phyloP scores from a whole-genome alignment of 2,888 invertebrate species.

The Crioceris asparagi region DNA sequence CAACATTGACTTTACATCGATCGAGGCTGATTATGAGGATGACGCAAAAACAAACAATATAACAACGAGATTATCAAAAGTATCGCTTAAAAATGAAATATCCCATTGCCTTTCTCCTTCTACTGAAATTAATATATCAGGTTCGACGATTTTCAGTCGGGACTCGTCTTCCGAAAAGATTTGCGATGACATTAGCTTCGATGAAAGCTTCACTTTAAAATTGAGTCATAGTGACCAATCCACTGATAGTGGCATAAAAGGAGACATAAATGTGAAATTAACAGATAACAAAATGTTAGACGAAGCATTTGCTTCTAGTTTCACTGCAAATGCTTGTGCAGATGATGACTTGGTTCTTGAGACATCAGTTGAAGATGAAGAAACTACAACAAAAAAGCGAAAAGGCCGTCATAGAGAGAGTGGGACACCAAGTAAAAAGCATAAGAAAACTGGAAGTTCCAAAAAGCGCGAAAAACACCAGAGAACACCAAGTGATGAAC shows the following conservation, averaged over 20 bases:
- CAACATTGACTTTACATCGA: too few relatives aligned
- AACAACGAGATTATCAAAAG: too few relatives aligned
- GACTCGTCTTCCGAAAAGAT: slow-evolving; percentile 8
- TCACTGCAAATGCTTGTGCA: not conserved
- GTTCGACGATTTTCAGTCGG: slow-evolving; percentile 10
- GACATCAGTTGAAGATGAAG: not conserved
- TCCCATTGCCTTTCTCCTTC: too few relatives aligned
- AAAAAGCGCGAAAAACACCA: slow-evolving; percentile 1
- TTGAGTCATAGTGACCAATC: slow-evolving; percentile 15
- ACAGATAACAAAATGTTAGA: slow-evolving; percentile 8
- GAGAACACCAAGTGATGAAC: not conserved
- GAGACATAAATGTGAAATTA: not conserved
- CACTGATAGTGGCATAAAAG: not conserved
- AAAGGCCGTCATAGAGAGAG: slow-evolving; percentile 4
- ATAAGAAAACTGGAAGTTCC: not conserved
- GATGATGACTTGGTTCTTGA: slow-evolving; percentile 11
- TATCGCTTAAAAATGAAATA: too few relatives aligned
- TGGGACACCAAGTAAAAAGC: slow-evolving; percentile 5
- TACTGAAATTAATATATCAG: slow-evolving; percentile 15
- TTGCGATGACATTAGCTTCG: slow-evolving; percentile 28
- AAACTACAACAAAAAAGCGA: slow-evolving; percentile 4
- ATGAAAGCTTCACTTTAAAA: slow-evolving; percentile 24
- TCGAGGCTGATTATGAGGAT: too few relatives aligned
- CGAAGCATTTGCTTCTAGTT: slow-evolving; percentile 13
- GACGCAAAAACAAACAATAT: too few relatives aligned